Evolutionary conservation across 2,113 vertebrate genomes (phyloP).

Genomic region (Verasper variegatus): DNA sequence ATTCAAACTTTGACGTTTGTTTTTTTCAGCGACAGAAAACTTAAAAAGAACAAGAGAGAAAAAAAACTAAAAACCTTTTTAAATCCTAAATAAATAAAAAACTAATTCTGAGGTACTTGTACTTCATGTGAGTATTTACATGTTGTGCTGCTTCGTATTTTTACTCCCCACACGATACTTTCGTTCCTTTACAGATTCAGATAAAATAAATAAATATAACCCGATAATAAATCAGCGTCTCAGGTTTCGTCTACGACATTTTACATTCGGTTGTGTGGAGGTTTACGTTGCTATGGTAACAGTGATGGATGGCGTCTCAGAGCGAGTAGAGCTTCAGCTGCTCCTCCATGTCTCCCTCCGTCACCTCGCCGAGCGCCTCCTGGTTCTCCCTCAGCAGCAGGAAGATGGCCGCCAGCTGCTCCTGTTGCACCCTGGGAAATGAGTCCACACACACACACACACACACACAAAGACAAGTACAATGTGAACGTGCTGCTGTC

Average conservation of each 20-base stretch:
- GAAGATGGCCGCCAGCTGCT: slow-evolving; percentile 95
- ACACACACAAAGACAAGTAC: slow-evolving; percentile 3
- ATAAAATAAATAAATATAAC: neutral
- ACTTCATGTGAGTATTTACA: neutral
- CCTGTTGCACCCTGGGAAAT: slow-evolving; percentile 88
- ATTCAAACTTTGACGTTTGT: neutral
- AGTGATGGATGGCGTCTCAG: slow-evolving; percentile 19
- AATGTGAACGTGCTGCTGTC: neutral
- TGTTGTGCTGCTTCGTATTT: neutral
- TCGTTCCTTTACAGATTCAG: neutral
- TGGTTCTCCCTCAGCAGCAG: slow-evolving; percentile 89
- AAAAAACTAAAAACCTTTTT: neutral
- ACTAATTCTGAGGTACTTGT: neutral
- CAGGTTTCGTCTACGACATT: neutral
- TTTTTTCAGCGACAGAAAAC: no score
- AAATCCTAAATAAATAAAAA: neutral
- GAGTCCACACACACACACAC: slow-evolving; percentile 3
- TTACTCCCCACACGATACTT: neutral
- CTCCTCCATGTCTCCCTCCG: slow-evolving; percentile 89
- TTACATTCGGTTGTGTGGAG: neutral
- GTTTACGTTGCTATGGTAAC: slow-evolving; percentile 7
- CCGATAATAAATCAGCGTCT: neutral
- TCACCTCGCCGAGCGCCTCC: slow-evolving; percentile 91
- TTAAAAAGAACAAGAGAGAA: no score
- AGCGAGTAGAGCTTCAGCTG: slow-evolving; percentile 80